A percentile compares a stretch with the other conserved stretches of the same genome.
Evolutionary conservation across 2,888 invertebrate species (phyloP).

Genomic region (Pseudeuparius sepicola): DNA sequence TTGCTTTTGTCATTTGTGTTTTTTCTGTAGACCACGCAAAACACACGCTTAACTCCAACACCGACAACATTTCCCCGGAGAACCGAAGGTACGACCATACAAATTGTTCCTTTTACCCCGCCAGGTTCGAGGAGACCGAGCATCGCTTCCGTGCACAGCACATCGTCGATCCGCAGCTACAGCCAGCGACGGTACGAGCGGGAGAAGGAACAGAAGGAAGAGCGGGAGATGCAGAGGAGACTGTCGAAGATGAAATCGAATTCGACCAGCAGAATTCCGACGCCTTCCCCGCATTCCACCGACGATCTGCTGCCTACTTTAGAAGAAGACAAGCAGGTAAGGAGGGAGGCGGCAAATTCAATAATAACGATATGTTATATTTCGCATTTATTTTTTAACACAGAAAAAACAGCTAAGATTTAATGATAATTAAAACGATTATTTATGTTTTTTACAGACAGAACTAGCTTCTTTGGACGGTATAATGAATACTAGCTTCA

Average conservation of each 20-base stretch:
- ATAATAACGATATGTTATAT: not conserved
- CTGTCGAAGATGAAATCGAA: slow-evolving; percentile 53
- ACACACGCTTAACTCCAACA: too few species aligned
- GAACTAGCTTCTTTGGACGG: slow-evolving; percentile 26
- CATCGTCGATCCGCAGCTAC: slow-evolving; percentile 73
- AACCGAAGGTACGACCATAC: too few species aligned
- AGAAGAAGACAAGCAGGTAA: slow-evolving; percentile 69
- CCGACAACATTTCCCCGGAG: too few species aligned
- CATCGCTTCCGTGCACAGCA: slow-evolving; percentile 76
- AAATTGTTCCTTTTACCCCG: too few species aligned
- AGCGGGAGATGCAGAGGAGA: slow-evolving; percentile 68
- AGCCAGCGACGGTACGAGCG: slow-evolving; percentile 70
- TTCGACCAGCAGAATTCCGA: slow-evolving; percentile 43
- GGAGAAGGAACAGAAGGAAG: slow-evolving; percentile 72
- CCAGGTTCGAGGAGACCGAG: slow-evolving; percentile 80
- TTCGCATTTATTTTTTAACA: not conserved
- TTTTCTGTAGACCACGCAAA: too few species aligned
- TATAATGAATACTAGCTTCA: slow-evolving; percentile 25
- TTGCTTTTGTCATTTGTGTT: too few species aligned
- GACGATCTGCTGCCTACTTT: slow-evolving; percentile 74
- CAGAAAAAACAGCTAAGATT: too few species aligned
- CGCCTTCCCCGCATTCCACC: slow-evolving; percentile 72
- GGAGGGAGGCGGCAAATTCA: slow-evolving; percentile 5
- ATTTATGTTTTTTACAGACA: slow-evolving; percentile 26
- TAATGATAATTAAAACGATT: slow-evolving; percentile 1